Evolutionary conservation across 2,113 vertebrate genomes (phyloP), one percentile per base, ranked within the genome.

Genomic region (Pipra filicauda): DNA sequence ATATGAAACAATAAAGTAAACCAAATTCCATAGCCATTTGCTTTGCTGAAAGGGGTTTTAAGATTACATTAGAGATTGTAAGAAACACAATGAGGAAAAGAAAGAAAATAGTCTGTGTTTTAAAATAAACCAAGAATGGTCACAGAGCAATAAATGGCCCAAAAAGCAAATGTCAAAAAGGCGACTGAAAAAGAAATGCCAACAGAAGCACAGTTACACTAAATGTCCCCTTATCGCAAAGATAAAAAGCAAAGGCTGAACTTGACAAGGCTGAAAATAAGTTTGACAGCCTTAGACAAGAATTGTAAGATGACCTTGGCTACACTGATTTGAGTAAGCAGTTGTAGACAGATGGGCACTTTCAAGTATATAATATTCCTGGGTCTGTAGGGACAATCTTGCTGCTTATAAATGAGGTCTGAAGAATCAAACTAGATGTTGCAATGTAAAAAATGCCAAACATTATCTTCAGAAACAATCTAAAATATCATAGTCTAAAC

Each of bases 231-330:
- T 79, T 58, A 88, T 69, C 48, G 46, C 52, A 85, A 62, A 87
- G 20, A 89, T 41, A 87, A 89, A 88, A 94, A 89, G 31, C 30
- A 91, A 94, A 79, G 58, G 58, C 78, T 89, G 88, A 83, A 74
- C 41, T 73, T 90, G 88, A 93, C 89, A 88, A 92, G 61, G 43
- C 44, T 96, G 93, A 95, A 96, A 95, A 95, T 84, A 93, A 92
- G 82, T 81, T 46, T 92, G 93, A 92, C 73, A 95, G 51, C 15
- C 65, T 72, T 55, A 85, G 37, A 95, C 65, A 85, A 78, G 66
- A 91, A 70, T 94, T 70, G 21, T 52, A 90, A 79, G 76, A 93
- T 88, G 67, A 94, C 91, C 88, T 85, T 17, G 1, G 35, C 62
- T 88, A 78, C 81, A 41, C 16, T 35, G 74, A 69, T 66, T 88